Percentiles rank a stretch among this genome's conserved stretches.
Evolutionary conservation across 1,140 invertebrate genomes (phyloP).

Genomic region (Melipona quadrifasciata): DNA sequence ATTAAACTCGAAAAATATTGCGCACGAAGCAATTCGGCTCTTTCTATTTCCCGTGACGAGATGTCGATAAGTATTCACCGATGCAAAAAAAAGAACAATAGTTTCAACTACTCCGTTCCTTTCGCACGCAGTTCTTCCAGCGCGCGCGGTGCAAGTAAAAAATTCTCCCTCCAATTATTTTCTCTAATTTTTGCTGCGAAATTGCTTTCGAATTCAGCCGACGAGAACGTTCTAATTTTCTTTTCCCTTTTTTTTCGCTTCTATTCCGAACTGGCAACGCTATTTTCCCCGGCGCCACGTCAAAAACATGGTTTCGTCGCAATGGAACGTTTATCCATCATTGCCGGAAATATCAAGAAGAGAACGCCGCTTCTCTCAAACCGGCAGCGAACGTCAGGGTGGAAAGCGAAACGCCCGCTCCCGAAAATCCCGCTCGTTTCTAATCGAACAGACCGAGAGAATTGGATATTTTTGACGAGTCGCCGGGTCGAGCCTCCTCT

Average conservation of each 20-base stretch:
- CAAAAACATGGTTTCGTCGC: background rate
- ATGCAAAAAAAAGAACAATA: background rate
- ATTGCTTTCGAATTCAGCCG: background rate
- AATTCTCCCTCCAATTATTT: background rate
- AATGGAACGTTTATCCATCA: background rate
- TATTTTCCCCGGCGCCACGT: background rate
- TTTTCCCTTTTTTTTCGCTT: background rate
- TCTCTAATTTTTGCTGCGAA: background rate
- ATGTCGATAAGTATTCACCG: background rate
- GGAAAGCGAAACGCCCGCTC: background rate
- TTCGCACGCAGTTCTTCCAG: background rate
- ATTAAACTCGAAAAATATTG: background rate
- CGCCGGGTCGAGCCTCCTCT: slow-evolving; percentile 23
- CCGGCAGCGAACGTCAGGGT: background rate
- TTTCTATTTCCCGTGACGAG: background rate
- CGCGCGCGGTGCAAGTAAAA: background rate
- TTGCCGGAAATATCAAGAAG: background rate
- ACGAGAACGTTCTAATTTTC: background rate
- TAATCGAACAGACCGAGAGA: background rate
- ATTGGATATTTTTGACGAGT: slow-evolving; percentile 26
- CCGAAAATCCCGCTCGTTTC: too few relatives aligned
- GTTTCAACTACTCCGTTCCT: background rate
- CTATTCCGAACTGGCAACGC: background rate
- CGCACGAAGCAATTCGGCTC: background rate
- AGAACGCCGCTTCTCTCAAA: background rate